Percentiles rank a stretch among this genome's conserved stretches.
Conservation (phyloP, 35 echinoderm and acorn worm species). For the Acanthaster planci region DNA sequence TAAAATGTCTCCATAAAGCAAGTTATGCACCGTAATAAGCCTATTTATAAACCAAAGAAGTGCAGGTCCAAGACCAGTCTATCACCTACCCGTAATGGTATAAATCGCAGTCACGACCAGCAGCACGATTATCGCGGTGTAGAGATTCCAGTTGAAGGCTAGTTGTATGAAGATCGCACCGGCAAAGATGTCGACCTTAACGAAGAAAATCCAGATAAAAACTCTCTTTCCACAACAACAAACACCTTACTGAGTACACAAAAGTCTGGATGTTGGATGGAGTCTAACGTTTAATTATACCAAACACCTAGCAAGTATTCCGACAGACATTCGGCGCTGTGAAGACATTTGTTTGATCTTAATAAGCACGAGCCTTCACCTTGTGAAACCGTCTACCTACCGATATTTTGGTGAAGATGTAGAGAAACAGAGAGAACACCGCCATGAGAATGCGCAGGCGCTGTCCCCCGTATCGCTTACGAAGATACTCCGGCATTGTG, state of each 20-base stretch:
- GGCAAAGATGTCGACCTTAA: conserved; percentile 86
- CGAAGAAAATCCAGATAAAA: no score
- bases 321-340: not conserved
- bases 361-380: no score
- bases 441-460: conserved; percentile 77
- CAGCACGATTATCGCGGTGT: conserved; percentile 66
- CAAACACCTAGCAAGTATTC: not conserved
- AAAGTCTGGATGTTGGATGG: no score
- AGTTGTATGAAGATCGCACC: conserved; percentile 86
- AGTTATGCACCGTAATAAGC: no score
- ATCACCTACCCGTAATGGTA: conserved; percentile 64
- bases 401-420: conserved; percentile 90
- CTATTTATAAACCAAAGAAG: no score
- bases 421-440: conserved; percentile 79
- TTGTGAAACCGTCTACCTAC: conserved; percentile 60
- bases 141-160: conserved; percentile 82
- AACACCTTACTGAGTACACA: no score
- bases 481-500: conserved; percentile 96
- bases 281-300: not conserved
- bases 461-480: conserved; percentile 89
- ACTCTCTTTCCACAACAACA: no score
- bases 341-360: not conserved
- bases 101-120: conserved; percentile 72
- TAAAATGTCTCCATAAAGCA: no score
- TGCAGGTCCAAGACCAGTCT: no score